phyloP scores from a whole-genome alignment of 2,113 vertebrate genomes.

The Peromyscus californicus region DNA sequence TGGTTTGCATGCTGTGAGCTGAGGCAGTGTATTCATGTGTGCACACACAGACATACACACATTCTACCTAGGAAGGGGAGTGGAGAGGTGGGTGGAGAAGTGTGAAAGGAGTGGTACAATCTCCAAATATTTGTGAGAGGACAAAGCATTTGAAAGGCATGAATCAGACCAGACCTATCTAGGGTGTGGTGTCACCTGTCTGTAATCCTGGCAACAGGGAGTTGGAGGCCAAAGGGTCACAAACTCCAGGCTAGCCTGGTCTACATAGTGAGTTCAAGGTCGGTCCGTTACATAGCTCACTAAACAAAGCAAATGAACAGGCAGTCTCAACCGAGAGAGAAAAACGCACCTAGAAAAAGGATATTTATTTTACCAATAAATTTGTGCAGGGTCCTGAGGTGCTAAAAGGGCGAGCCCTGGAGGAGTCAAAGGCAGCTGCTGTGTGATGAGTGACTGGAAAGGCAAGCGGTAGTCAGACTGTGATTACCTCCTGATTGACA shows the following conservation, averaged over 20 bases:
- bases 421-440: neutral
- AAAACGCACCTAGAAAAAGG: neutral
- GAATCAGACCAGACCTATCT: neutral
- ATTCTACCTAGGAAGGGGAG: neutral
- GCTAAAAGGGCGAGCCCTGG: neutral
- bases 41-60: accelerated
- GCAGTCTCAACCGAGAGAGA: neutral
- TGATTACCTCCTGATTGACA: neutral
- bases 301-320: neutral
- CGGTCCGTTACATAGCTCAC: neutral
- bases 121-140: slow-evolving; percentile 27
- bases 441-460: neutral
- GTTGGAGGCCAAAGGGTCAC: neutral
- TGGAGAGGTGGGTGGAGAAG: neutral
- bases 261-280: neutral
- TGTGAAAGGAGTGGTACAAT: neutral
- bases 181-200: neutral
- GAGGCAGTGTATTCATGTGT: no score
- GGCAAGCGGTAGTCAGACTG: neutral
- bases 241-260: neutral
- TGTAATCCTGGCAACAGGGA: neutral
- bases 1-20: no score
- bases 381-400: neutral
- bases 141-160: slow-evolving; percentile 10
- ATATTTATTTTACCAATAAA: neutral